phyloP scores from a whole-genome alignment of 2,113 vertebrate species.

The Rafetus swinhoei region DNA sequence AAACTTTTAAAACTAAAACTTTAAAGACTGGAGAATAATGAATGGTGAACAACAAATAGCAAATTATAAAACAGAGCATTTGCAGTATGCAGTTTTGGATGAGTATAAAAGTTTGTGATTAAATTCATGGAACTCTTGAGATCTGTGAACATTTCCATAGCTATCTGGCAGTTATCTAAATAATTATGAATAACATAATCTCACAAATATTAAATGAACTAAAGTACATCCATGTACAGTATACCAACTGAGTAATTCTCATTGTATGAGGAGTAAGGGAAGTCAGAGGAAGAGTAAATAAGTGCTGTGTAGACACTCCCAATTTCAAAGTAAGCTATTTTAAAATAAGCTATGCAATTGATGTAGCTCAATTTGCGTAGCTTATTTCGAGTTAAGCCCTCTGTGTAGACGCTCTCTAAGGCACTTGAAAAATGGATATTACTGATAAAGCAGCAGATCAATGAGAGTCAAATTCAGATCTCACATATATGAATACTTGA shows the following conservation, averaged over 20 bases:
- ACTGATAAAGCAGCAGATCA: fast-evolving
- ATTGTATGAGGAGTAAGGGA: too few species aligned
- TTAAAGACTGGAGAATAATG: not conserved
- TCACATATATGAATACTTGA: not conserved
- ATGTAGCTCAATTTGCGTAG: too few species aligned
- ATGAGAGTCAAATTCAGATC: not conserved
- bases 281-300: too few species aligned
- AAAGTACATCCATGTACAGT: not conserved
- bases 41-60: not conserved
- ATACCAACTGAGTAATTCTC: not conserved
- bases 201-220: not conserved
- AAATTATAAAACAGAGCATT: not conserved
- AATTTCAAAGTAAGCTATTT: too few species aligned
- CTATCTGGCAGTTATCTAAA: not conserved
- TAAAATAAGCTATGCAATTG: too few species aligned
- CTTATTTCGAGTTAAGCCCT: too few species aligned
- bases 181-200: not conserved
- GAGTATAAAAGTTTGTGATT: not conserved
- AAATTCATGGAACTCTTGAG: not conserved
- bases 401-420: not conserved
- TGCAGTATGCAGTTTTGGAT: not conserved
- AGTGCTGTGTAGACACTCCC: too few species aligned
- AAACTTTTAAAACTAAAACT: not conserved
- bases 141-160: not conserved
- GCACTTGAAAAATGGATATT: not conserved